Percentiles rank a stretch among this genome's conserved stretches.
Evolutionary conservation across 1,140 invertebrate genomes (phyloP).

Genomic region (Atta cephalotes): DNA sequence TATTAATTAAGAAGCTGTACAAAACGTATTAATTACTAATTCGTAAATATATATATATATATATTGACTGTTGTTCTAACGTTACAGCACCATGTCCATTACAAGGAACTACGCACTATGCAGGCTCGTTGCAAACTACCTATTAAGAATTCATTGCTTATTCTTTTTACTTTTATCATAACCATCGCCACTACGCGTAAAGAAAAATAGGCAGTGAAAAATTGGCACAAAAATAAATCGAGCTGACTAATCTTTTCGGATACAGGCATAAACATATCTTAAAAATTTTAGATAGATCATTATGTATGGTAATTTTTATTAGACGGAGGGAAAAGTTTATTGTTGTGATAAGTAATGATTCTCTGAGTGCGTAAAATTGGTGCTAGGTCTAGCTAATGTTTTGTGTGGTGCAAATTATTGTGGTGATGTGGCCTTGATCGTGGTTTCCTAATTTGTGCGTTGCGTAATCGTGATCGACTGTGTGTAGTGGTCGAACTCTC

Average conservation of each 20-base stretch:
- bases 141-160: conserved; percentile 53
- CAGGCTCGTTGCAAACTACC: conserved; percentile 60
- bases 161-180: not conserved
- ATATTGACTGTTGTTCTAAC: conserved; percentile 77
- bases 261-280: conserved; percentile 15
- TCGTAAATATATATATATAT: conserved; percentile 68
- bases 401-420: conserved; percentile 81
- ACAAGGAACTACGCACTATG: conserved; percentile 72
- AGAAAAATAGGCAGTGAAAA: conserved; percentile 48
- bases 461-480: conserved; percentile 78
- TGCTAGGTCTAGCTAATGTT: conserved; percentile 79
- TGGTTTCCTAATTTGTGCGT: conserved; percentile 79
- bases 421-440: conserved; percentile 82
- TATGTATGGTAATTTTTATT: conserved; percentile 60
- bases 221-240: conserved; percentile 46
- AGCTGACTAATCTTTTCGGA: not conserved
- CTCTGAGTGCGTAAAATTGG: conserved; percentile 72
- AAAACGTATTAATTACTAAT: conserved; percentile 81
- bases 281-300: conserved; percentile 57
- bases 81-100: conserved; percentile 79
- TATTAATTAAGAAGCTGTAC: conserved; percentile 85
- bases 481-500: conserved; percentile 78
- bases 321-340: conserved; percentile 57
- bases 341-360: conserved; percentile 61
- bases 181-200: conserved; percentile 52